These are phyloP conservation scores for Neofelis nebulosa DNA, from an alignment of 2,113 vertebrate species.

Conservation along the genomic window DNA sequence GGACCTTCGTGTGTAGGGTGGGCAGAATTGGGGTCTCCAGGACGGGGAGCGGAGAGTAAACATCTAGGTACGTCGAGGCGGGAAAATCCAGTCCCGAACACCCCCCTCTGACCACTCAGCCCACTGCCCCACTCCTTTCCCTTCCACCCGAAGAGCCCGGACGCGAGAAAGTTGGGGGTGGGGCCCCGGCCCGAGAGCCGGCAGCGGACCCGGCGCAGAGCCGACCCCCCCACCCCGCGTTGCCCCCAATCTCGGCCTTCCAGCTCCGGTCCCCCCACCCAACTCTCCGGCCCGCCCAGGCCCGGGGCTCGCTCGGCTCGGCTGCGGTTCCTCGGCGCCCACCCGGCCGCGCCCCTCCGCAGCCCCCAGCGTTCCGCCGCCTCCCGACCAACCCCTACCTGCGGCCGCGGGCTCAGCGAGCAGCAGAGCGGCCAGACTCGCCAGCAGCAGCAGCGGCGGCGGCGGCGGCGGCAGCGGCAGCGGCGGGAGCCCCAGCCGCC, in stretches of 20 bases:
- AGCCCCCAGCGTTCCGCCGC: background rate
- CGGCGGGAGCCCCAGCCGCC: conserved; percentile 68
- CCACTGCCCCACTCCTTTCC: background rate
- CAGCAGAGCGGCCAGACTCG: conserved; percentile 66
- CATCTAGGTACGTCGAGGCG: conserved; percentile 46
- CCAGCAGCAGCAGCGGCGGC: conserved; percentile 51
- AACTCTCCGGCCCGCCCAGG: conserved; percentile 22
- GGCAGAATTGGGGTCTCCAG: background rate
- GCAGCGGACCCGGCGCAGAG: background rate
- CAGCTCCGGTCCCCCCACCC: background rate
- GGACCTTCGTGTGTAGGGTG: background rate
- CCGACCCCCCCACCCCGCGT: background rate
- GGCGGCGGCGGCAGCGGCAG: background rate
- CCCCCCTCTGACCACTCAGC: background rate
- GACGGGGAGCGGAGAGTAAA: background rate
- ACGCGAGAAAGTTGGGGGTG: conserved; percentile 75
- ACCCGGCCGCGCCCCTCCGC: conserved; percentile 32
- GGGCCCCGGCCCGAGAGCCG: background rate
- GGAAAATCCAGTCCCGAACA: conserved; percentile 49
- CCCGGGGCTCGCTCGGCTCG: background rate
- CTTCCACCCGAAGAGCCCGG: background rate
- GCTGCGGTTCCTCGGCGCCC: background rate
- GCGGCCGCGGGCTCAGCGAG: conserved; percentile 65
- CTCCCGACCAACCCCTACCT: conserved; percentile 61
- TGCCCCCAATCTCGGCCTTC: conserved; percentile 31